These are phyloP conservation scores for Fistularia commersonii DNA, from an alignment of 2,797 vertebrate species.

Conservation along the genomic window DNA sequence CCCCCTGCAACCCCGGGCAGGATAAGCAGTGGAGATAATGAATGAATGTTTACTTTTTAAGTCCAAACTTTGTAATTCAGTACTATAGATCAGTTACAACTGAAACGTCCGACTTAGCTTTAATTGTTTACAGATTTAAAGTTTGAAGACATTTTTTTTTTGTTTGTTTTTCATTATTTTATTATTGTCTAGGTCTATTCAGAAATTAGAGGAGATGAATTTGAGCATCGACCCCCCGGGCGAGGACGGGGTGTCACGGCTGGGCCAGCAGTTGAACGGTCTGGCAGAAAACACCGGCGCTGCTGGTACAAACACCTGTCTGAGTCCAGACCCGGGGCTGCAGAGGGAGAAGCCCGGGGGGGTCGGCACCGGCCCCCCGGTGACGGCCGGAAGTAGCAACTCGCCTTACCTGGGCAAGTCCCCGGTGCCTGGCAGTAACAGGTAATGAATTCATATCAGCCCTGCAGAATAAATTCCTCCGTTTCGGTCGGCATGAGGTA, in stretches of 20 bases:
- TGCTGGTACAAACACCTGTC: slow-evolving; percentile 32
- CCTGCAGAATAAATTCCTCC: no score
- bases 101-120: no score
- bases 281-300: slow-evolving; percentile 50
- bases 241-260: slow-evolving; percentile 78
- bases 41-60: no score
- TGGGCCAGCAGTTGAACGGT: slow-evolving; percentile 82
- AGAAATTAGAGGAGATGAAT: slow-evolving; percentile 94
- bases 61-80: no score
- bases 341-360: slow-evolving; percentile 53
- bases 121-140: neutral
- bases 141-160: neutral
- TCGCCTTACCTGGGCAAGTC: slow-evolving; percentile 84
- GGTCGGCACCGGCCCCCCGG: slow-evolving; percentile 83
- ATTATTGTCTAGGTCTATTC: slow-evolving; percentile 83
- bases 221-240: slow-evolving; percentile 87
- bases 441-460: slow-evolving; percentile 65
- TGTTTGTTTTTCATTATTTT: neutral
- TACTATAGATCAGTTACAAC: no score
- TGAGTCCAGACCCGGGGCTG: slow-evolving; percentile 54
- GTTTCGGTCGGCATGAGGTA: no score
- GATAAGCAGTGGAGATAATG: no score
- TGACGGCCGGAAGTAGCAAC: slow-evolving; percentile 63
- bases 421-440: slow-evolving; percentile 76
- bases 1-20: no score